Conservation (phyloP, 1,140 invertebrate species). For the Aporrectodea caliginosa region DNA sequence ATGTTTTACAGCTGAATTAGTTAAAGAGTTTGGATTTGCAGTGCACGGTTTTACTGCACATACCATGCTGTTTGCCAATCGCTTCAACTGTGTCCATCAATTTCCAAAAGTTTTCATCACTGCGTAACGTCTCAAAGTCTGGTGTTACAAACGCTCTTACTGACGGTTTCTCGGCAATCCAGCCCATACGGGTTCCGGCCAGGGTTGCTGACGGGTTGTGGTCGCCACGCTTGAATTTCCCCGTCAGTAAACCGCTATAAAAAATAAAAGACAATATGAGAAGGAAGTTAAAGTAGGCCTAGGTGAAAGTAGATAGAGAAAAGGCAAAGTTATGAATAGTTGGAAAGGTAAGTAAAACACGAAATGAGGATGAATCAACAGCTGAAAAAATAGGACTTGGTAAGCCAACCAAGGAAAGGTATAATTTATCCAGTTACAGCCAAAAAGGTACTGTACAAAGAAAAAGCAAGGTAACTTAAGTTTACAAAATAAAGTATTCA, state of each 20-base stretch:
- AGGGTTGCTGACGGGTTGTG: background rate
- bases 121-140: background rate
- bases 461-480: no score
- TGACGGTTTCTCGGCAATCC: conserved; percentile 4
- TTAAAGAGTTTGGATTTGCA: background rate
- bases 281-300: background rate
- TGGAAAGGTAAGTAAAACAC: no score
- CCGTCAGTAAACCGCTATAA: conserved; percentile 15
- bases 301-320: background rate
- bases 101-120: background rate
- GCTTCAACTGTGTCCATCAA: background rate
- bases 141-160: background rate
- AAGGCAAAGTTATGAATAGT: no score
- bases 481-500: no score
- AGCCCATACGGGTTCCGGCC: conserved; percentile 12
- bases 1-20: background rate
- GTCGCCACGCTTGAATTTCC: background rate
- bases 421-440: no score
- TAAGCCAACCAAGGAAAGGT: no score
- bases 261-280: background rate
- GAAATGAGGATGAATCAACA: background rate
- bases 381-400: no score
- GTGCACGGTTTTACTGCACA: background rate
- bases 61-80: conserved; percentile 20
- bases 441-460: no score